A percentile compares a stretch with the other conserved stretches of the same genome.
phyloP scores from a whole-genome alignment of 2,113 vertebrate genomes.

The Ascaphus truei region DNA sequence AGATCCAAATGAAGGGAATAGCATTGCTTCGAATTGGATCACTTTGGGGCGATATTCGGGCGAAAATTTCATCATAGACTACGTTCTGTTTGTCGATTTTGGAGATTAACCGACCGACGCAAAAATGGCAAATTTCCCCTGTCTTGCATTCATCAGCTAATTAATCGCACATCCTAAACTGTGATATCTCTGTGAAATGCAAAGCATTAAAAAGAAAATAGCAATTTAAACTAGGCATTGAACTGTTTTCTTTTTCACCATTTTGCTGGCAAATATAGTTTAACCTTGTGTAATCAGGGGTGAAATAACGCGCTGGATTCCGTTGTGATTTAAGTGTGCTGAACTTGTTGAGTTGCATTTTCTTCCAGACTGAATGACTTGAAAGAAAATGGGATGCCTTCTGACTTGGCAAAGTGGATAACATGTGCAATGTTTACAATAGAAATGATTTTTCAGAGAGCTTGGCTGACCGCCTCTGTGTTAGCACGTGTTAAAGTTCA shows the following conservation, averaged over 20 bases:
- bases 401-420: background rate
- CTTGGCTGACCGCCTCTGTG: background rate
- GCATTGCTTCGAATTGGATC: too few relatives aligned
- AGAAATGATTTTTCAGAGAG: background rate
- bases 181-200: background rate
- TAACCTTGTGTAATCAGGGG: slow-evolving; percentile 1
- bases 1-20: too few relatives aligned
- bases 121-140: background rate
- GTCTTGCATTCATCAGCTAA: background rate
- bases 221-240: background rate
- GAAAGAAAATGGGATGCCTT: background rate
- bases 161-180: background rate
- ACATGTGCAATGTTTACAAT: background rate
- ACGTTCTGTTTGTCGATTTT: too few relatives aligned
- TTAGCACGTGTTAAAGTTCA: background rate
- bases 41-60: too few relatives aligned
- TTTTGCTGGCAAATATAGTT: background rate
- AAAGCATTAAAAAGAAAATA: background rate
- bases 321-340: background rate
- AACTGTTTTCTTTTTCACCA: background rate
- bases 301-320: background rate
- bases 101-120: background rate
- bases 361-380: background rate
- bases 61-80: background rate
- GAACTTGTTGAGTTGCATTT: background rate